Conservation (phyloP, 2,113 vertebrate genomes). For the Numida meleagris region DNA sequence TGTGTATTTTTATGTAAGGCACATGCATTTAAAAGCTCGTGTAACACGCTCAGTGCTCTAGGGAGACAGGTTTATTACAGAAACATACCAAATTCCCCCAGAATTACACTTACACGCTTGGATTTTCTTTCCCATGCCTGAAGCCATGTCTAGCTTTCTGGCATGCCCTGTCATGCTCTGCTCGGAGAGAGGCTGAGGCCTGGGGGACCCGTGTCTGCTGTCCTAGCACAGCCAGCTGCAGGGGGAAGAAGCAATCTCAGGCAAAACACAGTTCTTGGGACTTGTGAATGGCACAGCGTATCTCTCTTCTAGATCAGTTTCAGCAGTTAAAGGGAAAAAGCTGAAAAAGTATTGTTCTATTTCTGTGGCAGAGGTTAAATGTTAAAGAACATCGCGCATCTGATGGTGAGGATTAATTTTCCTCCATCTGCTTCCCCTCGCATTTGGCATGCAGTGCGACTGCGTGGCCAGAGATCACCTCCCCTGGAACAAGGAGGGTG, state of each 20-base stretch:
- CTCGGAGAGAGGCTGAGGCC: neutral
- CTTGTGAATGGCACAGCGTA: neutral
- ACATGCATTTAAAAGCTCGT: neutral
- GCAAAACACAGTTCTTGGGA: neutral
- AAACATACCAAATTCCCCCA: neutral
- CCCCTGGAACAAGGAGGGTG: neutral
- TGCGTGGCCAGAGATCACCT: neutral
- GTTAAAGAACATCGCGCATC: constrained; percentile 2
- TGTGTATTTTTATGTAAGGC: neutral
- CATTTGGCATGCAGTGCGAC: neutral
- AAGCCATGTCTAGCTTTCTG: rapidly evolving
- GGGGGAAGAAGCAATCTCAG: neutral
- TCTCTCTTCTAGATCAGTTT: neutral
- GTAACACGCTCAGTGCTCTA: neutral
- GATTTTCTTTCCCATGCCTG: neutral
- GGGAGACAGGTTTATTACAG: neutral
- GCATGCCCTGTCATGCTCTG: neutral
- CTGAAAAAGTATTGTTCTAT: neutral
- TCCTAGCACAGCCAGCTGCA: neutral
- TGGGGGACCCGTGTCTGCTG: too few species aligned
- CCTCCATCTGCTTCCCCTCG: constrained; percentile 20
- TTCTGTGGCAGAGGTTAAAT: constrained; percentile 15
- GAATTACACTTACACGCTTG: too few species aligned
- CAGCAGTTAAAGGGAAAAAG: neutral
- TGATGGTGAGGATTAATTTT: neutral